phyloP scores from a whole-genome alignment of 2,888 invertebrate species.

The Drosophila peninsularis region DNA sequence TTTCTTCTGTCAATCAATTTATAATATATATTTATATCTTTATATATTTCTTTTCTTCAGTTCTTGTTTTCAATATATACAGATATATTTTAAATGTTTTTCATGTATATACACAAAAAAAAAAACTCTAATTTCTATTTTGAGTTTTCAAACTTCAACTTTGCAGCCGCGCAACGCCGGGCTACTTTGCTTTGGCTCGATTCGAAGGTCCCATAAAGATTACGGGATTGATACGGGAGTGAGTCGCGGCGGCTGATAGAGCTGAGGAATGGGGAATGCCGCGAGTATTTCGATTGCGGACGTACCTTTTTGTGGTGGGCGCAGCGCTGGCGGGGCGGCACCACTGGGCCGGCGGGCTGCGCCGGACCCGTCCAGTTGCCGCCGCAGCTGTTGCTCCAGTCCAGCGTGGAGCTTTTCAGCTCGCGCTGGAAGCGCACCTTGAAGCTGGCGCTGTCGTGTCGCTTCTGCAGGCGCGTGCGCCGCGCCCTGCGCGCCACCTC shows the following conservation, averaged over 20 bases:
- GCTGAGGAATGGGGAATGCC: neutral
- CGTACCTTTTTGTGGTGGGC: slow-evolving; percentile 53
- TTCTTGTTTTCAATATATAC: too few species aligned
- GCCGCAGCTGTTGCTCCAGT: slow-evolving; percentile 76
- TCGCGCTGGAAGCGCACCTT: slow-evolving; percentile 48
- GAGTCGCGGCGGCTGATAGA: neutral
- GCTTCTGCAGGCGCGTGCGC: slow-evolving; percentile 53
- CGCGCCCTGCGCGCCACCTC: neutral
- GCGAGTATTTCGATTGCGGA: neutral
- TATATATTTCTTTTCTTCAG: too few species aligned
- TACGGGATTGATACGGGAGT: neutral
- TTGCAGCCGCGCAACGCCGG: neutral
- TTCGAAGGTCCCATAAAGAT: neutral
- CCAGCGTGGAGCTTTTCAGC: slow-evolving; percentile 44
- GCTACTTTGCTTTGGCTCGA: too few species aligned
- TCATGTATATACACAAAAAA: too few species aligned
- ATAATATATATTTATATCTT: neutral
- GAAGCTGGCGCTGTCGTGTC: slow-evolving; percentile 33
- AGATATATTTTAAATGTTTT: too few species aligned
- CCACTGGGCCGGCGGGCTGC: neutral
- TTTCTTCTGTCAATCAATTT: too few species aligned
- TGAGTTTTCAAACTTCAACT: neutral
- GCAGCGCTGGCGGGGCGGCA: slow-evolving; percentile 37
- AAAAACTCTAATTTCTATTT: too few species aligned
- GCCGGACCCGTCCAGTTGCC: slow-evolving; percentile 52